These are phyloP conservation scores for Campoplex capitator DNA, from an alignment of 2,888 invertebrate genomes.

Conservation along the genomic window DNA sequence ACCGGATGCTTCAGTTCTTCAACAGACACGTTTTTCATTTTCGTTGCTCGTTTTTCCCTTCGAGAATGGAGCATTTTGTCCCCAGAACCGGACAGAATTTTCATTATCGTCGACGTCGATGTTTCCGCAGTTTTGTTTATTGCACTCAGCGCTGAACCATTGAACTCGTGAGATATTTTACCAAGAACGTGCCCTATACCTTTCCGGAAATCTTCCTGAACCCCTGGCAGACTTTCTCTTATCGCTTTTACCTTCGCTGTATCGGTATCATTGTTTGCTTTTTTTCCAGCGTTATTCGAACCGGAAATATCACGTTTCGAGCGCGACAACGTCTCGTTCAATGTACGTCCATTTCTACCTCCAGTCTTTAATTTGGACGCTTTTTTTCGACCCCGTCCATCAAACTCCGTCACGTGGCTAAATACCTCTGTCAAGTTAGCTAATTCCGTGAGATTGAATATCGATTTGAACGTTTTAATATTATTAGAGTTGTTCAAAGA, in stretches of 20 bases:
- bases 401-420: slow-evolving; percentile 25
- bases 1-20: slow-evolving; percentile 26
- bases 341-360: neutral
- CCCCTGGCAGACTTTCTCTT: slow-evolving; percentile 62
- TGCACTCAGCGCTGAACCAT: neutral
- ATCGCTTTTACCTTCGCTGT: slow-evolving; percentile 50
- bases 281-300: neutral
- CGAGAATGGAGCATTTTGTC: slow-evolving; percentile 54
- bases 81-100: slow-evolving; percentile 58
- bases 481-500: slow-evolving; percentile 71
- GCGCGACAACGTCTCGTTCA: neutral
- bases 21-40: slow-evolving; percentile 9
- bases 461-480: slow-evolving; percentile 65
- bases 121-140: slow-evolving; percentile 9
- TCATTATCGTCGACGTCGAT: slow-evolving; percentile 42
- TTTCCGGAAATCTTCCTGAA: slow-evolving; percentile 68
- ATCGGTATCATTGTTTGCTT: slow-evolving; percentile 37
- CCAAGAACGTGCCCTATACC: slow-evolving; percentile 69
- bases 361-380: neutral
- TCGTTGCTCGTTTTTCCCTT: slow-evolving; percentile 43
- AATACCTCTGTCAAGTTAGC: slow-evolving; percentile 51
- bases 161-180: slow-evolving; percentile 48
- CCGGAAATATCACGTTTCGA: slow-evolving; percentile 26
- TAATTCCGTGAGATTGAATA: slow-evolving; percentile 71
- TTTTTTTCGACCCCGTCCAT: neutral